Conservation (phyloP, 2,797 vertebrate species). For the Fundulus diaphanus region DNA sequence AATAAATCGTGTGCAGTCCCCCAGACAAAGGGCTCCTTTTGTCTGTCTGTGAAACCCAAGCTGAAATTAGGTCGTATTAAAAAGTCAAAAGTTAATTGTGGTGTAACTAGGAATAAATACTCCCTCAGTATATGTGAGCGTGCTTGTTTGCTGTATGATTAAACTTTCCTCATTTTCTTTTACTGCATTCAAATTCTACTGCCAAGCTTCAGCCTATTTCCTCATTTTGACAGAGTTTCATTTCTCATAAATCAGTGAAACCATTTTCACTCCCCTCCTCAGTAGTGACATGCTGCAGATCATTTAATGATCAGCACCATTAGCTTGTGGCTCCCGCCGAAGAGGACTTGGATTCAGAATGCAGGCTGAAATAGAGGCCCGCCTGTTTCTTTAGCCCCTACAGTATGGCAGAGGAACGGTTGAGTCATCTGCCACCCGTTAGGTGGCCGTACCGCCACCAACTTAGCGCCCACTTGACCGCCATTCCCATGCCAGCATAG, state of each 20-base stretch:
- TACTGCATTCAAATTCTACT: slow-evolving; percentile 15
- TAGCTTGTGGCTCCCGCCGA: slow-evolving; percentile 40
- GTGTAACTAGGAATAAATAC: slow-evolving; percentile 1
- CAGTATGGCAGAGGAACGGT: slow-evolving; percentile 46
- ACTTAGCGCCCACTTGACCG: slow-evolving; percentile 65
- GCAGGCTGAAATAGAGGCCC: slow-evolving; percentile 62
- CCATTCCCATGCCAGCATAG: slow-evolving; percentile 26
- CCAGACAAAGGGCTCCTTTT: slow-evolving; percentile 15
- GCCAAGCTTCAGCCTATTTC: slow-evolving; percentile 49
- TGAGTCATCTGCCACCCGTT: slow-evolving; percentile 72
- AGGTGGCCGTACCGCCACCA: slow-evolving; percentile 57
- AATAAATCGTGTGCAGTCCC: not conserved
- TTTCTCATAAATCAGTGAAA: slow-evolving; percentile 48
- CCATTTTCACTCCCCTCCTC: slow-evolving; percentile 31
- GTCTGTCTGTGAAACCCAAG: slow-evolving; percentile 8
- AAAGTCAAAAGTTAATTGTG: not conserved
- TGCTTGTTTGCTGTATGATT: slow-evolving; percentile 15
- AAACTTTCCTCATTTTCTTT: slow-evolving; percentile 14
- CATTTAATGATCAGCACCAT: slow-evolving; percentile 67
- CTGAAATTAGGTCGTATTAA: slow-evolving; percentile 11
- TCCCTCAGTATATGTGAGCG: not conserved
- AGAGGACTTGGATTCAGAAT: slow-evolving; percentile 47
- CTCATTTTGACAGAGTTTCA: slow-evolving; percentile 56
- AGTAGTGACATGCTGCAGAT: slow-evolving; percentile 57
- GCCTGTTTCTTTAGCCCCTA: slow-evolving; percentile 65